Base-by-base conservation (phyloP, 2,888 invertebrate species). In the Tuta absoluta region DNA sequence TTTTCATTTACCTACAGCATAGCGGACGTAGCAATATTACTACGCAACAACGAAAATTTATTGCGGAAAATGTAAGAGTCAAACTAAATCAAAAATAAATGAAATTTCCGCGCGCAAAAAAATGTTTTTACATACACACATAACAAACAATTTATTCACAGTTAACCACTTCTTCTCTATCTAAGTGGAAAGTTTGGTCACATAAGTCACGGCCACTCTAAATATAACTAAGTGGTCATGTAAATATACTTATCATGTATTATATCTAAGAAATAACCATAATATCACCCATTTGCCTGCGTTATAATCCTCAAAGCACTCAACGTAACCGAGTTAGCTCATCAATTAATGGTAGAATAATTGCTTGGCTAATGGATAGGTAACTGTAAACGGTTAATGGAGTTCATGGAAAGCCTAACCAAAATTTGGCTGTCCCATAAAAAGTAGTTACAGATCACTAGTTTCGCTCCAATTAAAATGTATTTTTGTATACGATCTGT, bases 271-370 rank as follows among this genome's bases (percentile, higher is more conserved):
- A 41, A 41, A n/a, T 41, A 41, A n/a, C 14, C 17, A 45, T 45
- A n/a, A 45, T 23, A 19, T 19, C 28, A 33, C n/a, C 56, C 28
- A 56, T 56, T 56, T 33, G 24, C n/a, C 23, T 33, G 33, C 33
- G 17, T 56, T 28, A 17, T 56, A 56, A 56, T 24, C 56, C 56
- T 28, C 33, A n/a, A 33, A 56, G 28, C 56, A 56, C 56, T 56
- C 33, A 56, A 24, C 56, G 56, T 56, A 56, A 28, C 56, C 24
- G 19, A 56, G n/a, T 56, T 56, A 56, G 33, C 45, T 45, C 21
- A 49, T 61, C 49, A 61, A 61, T 61, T 61, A 49, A 49, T 61
- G 49, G 28, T 33, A 24, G 24, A 49, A 61, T 61, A 24, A 24
- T 28, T 49, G 33, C 19, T n/a, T 12, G n/a, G 19, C 10, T 61